Evolutionary conservation across 2,113 vertebrate genomes (phyloP).

Genomic region (Sebastes schlegelii): DNA sequence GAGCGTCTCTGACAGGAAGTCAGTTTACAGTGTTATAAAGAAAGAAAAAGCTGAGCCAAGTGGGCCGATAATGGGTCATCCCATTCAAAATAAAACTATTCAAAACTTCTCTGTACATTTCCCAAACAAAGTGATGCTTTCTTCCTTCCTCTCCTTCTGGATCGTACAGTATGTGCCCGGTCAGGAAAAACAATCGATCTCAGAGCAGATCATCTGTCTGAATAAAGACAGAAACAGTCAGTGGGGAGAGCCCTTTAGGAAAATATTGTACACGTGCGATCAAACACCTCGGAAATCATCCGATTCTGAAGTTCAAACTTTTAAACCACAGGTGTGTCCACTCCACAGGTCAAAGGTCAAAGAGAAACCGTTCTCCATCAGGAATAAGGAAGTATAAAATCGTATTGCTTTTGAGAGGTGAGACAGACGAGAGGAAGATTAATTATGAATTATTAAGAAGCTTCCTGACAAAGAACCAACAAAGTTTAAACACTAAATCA

Average conservation of each 20-base stretch:
- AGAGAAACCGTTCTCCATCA: background rate
- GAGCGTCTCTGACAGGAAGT: conserved; percentile 51
- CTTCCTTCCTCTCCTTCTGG: background rate
- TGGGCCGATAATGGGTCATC: background rate
- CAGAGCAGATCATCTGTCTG: background rate
- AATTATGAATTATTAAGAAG: conserved; percentile 12
- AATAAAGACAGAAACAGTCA: conserved; percentile 2
- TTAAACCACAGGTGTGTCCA: conserved; percentile 8
- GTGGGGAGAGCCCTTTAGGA: conserved; percentile 45
- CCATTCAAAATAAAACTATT: background rate
- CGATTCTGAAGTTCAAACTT: background rate
- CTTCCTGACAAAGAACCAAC: conserved; percentile 42
- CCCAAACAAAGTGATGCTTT: conserved; percentile 19
- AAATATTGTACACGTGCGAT: background rate
- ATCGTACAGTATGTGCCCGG: conserved; percentile 34
- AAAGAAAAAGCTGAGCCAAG: background rate
- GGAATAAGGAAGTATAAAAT: background rate
- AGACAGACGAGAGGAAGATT: conserved; percentile 2
- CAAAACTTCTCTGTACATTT: conserved; percentile 19
- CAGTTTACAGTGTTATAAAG: conserved; percentile 24
- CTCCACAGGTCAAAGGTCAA: conserved; percentile 1
- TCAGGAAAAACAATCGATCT: conserved; percentile 8
- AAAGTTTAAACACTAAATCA: background rate
- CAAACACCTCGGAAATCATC: background rate
- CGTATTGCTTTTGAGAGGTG: conserved; percentile 47